Evolutionary conservation across 1,140 invertebrate species (phyloP).

Genomic region (Pseudomyrmex flavicornis): DNA sequence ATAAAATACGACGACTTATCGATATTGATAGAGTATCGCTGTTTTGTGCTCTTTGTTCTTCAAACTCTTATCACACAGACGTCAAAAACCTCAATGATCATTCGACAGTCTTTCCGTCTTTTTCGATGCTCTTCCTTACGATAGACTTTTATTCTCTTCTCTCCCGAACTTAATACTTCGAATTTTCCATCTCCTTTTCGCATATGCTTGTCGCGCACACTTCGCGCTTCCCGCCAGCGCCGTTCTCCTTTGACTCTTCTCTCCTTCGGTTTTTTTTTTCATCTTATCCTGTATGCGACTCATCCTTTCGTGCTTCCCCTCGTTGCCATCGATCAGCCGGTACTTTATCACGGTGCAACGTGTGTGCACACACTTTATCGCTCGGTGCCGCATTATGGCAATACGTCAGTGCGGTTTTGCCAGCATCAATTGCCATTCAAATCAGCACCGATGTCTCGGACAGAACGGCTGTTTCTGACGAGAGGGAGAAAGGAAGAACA

Average conservation of each 20-base stretch:
- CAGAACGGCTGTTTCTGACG: conserved; percentile 56
- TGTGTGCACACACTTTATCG: conserved; percentile 69
- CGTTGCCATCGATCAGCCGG: conserved; percentile 74
- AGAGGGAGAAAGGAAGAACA: background rate
- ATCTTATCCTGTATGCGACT: conserved; percentile 26
- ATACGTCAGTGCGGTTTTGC: conserved; percentile 79
- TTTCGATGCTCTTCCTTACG: conserved; percentile 33
- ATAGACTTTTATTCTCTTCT: conserved; percentile 14
- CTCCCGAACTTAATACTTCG: conserved; percentile 8
- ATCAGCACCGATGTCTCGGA: conserved; percentile 73
- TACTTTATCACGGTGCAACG: conserved; percentile 73
- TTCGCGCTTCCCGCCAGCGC: background rate
- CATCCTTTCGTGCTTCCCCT: conserved; percentile 21
- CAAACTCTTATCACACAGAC: conserved; percentile 34
- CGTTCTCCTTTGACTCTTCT: background rate
- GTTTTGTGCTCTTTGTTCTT: background rate
- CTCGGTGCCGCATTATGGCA: conserved; percentile 75
- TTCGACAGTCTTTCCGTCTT: conserved; percentile 12
- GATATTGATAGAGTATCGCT: background rate
- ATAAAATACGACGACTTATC: background rate
- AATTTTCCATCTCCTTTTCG: background rate
- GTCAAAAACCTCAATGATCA: conserved; percentile 24
- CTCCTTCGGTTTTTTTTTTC: background rate
- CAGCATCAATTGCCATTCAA: conserved; percentile 80
- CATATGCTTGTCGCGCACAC: conserved; percentile 2